Conservation (phyloP, 1,140 invertebrate species). For the Teleopsis dalmanni region DNA sequence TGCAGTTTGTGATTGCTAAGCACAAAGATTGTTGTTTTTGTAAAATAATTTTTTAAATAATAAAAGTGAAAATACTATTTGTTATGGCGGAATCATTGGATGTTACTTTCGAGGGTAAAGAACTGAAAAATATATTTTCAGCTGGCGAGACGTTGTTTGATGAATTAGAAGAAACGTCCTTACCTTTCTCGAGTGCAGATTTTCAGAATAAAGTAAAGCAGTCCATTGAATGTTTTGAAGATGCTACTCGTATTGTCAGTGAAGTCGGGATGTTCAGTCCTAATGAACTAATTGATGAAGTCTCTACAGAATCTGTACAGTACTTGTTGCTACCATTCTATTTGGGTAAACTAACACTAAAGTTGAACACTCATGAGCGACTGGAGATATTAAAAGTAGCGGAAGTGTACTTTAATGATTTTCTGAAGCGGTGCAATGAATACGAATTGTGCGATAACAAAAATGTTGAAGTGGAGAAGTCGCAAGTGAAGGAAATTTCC, state of each 20-base stretch:
- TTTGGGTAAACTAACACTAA: conserved; percentile 60
- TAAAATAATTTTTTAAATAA: neutral
- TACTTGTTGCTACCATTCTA: conserved; percentile 76
- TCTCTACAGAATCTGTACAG: conserved; percentile 76
- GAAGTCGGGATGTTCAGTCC: conserved; percentile 72
- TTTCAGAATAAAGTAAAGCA: conserved; percentile 55
- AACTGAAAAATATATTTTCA: conserved; percentile 50
- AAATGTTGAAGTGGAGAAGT: conserved; percentile 3
- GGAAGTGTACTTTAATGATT: conserved; percentile 79
- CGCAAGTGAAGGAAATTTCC: conserved; percentile 8
- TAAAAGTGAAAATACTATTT: conserved; percentile 1
- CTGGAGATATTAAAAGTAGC: conserved; percentile 62
- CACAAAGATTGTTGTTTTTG: neutral
- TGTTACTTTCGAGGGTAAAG: conserved; percentile 22
- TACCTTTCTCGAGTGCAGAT: conserved; percentile 54
- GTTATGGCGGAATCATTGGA: neutral
- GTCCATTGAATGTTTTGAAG: conserved; percentile 66
- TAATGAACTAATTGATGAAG: conserved; percentile 82
- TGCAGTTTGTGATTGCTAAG: neutral
- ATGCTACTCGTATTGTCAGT: conserved; percentile 70
- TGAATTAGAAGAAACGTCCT: conserved; percentile 48
- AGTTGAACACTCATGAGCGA: conserved; percentile 56
- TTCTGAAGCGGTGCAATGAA: conserved; percentile 66
- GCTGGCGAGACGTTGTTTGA: conserved; percentile 54
- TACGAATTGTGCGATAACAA: conserved; percentile 61